These are phyloP conservation scores for Nansenia antarctica DNA, from an alignment of 2,113 vertebrate species.

Conservation along the genomic window DNA sequence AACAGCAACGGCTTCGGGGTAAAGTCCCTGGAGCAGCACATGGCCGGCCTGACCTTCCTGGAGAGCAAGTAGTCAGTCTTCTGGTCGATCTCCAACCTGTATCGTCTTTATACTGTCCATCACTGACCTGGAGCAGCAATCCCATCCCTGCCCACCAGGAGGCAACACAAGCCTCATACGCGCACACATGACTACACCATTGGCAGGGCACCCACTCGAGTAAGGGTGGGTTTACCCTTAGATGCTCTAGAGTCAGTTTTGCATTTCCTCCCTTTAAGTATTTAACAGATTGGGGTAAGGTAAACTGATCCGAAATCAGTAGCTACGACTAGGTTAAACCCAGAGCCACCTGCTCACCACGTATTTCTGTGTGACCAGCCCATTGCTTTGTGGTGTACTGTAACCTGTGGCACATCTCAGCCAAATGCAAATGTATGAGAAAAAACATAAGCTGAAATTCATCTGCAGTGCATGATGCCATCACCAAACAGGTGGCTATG, in stretches of 20 bases:
- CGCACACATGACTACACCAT: background rate
- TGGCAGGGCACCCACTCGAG: background rate
- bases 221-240: no score
- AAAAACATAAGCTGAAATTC: conserved; percentile 19
- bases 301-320: no score
- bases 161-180: background rate
- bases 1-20: conserved; percentile 77
- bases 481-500: conserved; percentile 31
- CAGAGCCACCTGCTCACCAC: conserved; percentile 36
- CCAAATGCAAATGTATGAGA: conserved; percentile 14
- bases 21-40: conserved; percentile 83
- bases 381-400: conserved; percentile 57
- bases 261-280: no score
- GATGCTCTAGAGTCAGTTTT: no score
- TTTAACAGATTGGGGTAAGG: no score
- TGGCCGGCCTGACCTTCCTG: conserved; percentile 81
- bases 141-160: conserved; percentile 2
- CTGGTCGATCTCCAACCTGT: background rate
- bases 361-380: conserved; percentile 58
- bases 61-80: conserved; percentile 80
- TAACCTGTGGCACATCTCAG: conserved; percentile 52
- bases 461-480: conserved; percentile 45
- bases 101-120: background rate
- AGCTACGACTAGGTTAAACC: no score
- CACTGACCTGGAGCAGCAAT: background rate